Evolutionary conservation across 1,140 invertebrate genomes (phyloP).

Genomic region (Leptinotarsa undecemlineata): DNA sequence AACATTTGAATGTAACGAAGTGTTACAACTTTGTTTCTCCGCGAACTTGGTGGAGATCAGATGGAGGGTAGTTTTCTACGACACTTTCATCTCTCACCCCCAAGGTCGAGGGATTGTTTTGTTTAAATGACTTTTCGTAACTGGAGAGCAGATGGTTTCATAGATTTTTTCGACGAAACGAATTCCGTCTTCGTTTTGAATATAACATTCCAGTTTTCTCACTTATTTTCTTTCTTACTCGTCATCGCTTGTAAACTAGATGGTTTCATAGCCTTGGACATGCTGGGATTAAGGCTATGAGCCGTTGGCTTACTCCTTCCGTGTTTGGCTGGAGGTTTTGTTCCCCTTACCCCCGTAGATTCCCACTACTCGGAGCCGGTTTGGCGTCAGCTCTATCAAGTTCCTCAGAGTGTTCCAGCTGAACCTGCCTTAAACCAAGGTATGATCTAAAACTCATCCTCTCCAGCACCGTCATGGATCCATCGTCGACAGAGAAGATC

Average conservation of each 20-base stretch:
- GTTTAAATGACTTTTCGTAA: neutral
- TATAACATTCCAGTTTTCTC: neutral
- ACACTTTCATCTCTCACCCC: neutral
- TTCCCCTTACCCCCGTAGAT: neutral
- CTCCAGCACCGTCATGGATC: neutral
- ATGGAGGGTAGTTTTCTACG: neutral
- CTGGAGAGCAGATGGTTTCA: neutral
- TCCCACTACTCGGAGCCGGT: neutral
- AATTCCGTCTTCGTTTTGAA: neutral
- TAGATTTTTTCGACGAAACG: neutral
- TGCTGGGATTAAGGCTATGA: neutral
- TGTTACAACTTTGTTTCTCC: neutral
- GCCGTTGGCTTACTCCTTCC: neutral
- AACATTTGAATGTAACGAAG: neutral
- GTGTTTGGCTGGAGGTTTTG: neutral
- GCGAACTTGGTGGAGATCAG: neutral
- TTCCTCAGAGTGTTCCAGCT: neutral
- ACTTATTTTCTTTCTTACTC: neutral
- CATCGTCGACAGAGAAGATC: neutral
- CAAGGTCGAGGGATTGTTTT: neutral
- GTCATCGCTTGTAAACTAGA: neutral
- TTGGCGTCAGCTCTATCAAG: neutral
- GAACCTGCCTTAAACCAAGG: neutral
- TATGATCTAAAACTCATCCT: neutral
- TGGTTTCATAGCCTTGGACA: neutral